Evolutionary conservation across 37 sponge, comb jelly and placozoan species (phyloP), one percentile per base, ranked within the genome.

Genomic region (Hormiphora californensis): DNA sequence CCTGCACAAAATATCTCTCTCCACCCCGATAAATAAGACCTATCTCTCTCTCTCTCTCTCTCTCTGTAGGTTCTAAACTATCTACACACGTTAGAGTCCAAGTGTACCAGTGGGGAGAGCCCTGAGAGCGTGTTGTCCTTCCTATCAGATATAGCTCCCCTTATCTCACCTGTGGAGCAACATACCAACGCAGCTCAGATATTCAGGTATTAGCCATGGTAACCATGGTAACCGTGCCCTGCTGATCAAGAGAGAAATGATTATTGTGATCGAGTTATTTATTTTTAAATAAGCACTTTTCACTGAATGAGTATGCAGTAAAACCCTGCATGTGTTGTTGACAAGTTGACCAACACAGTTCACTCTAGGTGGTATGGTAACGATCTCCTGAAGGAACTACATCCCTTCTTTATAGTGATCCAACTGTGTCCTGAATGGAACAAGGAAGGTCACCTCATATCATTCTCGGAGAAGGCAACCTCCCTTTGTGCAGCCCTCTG

Each of bases 371-470:
- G 81, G 32, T 73, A 73, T 40, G 81, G 35, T 11, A 73, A 73
- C 81, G 25, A 46, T 41, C 81, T 73, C 3, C 81, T 73, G 46
- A 32, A 30, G 25, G 81, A 73, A 40, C 46, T 73, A 7, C 81
- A 73, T 46, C 81, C 81, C 9, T 73, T 73, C 81, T 73, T 73
- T 21, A 19, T 33, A 25, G 36, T 73, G 46, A n/a, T 73, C 41
- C 81, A 73, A 30, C 81, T 73, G 39, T 73, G 81, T 21, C 81
- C 81, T 41, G 81, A 73, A 4, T 73, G 81, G 81, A 4, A 43
- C 1, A 27, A 27, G 19, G 81, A 73, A 4, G 81, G 81, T 73
- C 81, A 73, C 41, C 40, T 73, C 46, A 73, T 73, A 43, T 28
- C 81, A 22, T 36, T 73, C 46, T 39, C 81, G 7, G 8, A 11